Evolutionary conservation across 2,888 invertebrate genomes (phyloP).

Genomic region (Amiota mariae): DNA sequence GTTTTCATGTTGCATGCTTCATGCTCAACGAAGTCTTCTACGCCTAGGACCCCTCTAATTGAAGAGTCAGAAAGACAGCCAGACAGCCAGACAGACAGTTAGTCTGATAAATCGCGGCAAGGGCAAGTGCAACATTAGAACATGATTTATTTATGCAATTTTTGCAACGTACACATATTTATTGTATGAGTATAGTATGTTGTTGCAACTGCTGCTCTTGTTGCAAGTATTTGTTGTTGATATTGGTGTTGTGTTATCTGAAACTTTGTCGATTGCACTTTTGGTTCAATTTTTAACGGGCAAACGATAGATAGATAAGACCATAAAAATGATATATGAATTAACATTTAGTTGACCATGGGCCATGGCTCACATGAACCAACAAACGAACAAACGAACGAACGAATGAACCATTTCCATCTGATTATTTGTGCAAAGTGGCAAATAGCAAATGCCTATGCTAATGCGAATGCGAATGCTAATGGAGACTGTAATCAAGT

Average conservation of each 20-base stretch:
- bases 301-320: background rate
- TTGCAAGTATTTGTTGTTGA: too few relatives aligned
- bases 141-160: slow-evolving; percentile 71
- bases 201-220: background rate
- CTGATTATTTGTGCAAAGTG: background rate
- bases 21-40: slow-evolving; percentile 12
- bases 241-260: background rate
- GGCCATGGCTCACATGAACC: too few relatives aligned
- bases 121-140: slow-evolving; percentile 69
- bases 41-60: slow-evolving; percentile 20
- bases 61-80: background rate
- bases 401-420: too few relatives aligned
- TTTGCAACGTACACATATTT: slow-evolving; percentile 44
- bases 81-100: slow-evolving; percentile 29
- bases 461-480: slow-evolving; percentile 4
- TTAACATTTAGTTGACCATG: too few relatives aligned
- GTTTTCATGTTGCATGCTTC: slow-evolving; percentile 46
- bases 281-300: slow-evolving; percentile 4
- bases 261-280: slow-evolving; percentile 10
- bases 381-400: background rate
- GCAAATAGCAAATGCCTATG: slow-evolving; percentile 7
- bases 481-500: slow-evolving; percentile 17
- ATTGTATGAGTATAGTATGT: background rate
- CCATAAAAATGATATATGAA: slow-evolving; percentile 19
- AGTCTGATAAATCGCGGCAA: slow-evolving; percentile 65